These are phyloP conservation scores for Euura lappo DNA, from an alignment of 1,140 invertebrate species.

Conservation along the genomic window DNA sequence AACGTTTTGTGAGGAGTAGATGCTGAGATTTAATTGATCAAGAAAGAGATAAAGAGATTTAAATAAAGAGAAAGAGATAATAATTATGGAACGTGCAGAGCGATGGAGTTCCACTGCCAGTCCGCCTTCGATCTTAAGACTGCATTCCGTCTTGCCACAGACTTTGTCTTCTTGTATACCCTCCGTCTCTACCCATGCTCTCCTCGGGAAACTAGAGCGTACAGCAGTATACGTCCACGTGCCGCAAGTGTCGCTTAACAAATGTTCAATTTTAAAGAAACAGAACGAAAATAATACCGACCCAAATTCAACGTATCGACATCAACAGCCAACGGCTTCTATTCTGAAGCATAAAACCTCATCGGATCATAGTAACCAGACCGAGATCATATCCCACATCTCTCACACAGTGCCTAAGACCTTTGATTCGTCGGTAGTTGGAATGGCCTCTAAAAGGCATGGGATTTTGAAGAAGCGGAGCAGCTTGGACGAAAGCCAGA, in stretches of 20 bases:
- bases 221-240: slow-evolving; percentile 23
- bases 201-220: slow-evolving; percentile 44
- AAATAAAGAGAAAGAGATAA: too few species aligned
- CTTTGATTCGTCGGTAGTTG: slow-evolving; percentile 71
- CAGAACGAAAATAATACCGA: slow-evolving; percentile 48
- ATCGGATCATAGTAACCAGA: slow-evolving; percentile 62
- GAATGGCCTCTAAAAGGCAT: slow-evolving; percentile 68
- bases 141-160: slow-evolving; percentile 39
- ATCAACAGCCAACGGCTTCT: slow-evolving; percentile 67
- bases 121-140: slow-evolving; percentile 19
- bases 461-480: slow-evolving; percentile 82
- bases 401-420: slow-evolving; percentile 64
- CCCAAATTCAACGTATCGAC: slow-evolving; percentile 35
- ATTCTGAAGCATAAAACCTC: slow-evolving; percentile 80
- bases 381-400: slow-evolving; percentile 43
- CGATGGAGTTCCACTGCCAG: slow-evolving; percentile 63
- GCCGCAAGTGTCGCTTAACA: slow-evolving; percentile 39
- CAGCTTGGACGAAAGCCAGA: slow-evolving; percentile 79
- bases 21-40: slow-evolving; percentile 69
- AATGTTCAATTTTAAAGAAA: slow-evolving; percentile 42
- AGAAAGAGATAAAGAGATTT: slow-evolving; percentile 50
- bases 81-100: slow-evolving; percentile 68
- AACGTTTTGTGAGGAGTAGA: slow-evolving; percentile 68
- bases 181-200: slow-evolving; percentile 41
- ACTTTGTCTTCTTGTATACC: slow-evolving; percentile 39